phyloP scores from a whole-genome alignment of 64 coral and sea anemone genomes.

The Platygyra sinensis region DNA sequence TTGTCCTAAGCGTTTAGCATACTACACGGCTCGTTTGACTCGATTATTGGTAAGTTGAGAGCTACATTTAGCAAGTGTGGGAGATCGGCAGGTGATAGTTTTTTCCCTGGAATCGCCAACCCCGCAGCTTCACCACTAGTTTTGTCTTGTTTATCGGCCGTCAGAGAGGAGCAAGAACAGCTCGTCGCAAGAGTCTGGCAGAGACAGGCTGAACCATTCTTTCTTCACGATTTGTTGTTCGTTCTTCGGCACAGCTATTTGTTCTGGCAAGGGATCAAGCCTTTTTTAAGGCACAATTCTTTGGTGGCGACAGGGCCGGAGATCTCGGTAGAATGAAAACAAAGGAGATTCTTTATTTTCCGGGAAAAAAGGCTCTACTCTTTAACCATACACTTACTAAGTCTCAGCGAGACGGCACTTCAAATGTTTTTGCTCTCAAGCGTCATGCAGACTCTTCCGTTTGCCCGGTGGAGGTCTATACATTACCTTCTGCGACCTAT shows the following conservation, averaged over 20 bases:
- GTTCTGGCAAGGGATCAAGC: conserved; percentile 30
- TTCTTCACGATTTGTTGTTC: conserved; percentile 14
- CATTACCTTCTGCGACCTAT: conserved; percentile 12
- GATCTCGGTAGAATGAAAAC: too few species aligned
- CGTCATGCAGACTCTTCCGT: not conserved
- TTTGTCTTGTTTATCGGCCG: conserved; percentile 22
- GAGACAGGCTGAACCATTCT: conserved; percentile 7
- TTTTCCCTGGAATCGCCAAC: not conserved
- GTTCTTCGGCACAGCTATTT: conserved; percentile 2
- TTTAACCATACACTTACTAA: too few species aligned
- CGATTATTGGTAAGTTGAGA: not conserved
- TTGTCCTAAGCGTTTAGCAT: not conserved
- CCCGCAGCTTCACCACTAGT: conserved; percentile 12
- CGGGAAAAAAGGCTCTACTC: too few species aligned
- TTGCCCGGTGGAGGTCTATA: conserved; percentile 39
- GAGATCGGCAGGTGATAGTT: not conserved
- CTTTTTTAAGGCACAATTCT: not conserved
- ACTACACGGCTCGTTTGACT: conserved; percentile 15
- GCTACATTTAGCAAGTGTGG: conserved; percentile 9
- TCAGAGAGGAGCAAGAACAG: conserved; percentile 24
- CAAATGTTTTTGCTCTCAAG: conserved; percentile 36
- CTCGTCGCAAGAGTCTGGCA: not conserved
- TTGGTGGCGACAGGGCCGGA: too few species aligned
- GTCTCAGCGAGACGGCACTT: conserved; percentile 16
- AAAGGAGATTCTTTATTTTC: too few species aligned